phyloP scores from a whole-genome alignment of 2,113 vertebrate genomes.

The Cygnus buccinator region DNA sequence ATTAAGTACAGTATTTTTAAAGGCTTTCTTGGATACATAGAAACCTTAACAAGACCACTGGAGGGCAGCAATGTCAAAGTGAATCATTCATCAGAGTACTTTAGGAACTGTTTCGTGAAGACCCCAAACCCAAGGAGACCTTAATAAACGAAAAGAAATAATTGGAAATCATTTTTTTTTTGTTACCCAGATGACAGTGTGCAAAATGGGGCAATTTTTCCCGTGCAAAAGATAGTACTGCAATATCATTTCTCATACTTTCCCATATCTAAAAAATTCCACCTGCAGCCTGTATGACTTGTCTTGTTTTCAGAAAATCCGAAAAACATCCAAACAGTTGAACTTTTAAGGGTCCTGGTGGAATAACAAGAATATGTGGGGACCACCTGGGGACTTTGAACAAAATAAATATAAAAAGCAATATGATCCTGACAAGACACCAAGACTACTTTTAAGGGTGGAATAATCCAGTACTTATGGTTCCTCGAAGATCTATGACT shows the following conservation, averaged over 20 bases:
- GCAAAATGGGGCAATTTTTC: neutral
- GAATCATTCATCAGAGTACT: neutral
- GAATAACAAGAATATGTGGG: neutral
- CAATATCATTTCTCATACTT: neutral
- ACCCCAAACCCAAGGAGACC: fast-evolving
- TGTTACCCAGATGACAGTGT: neutral
- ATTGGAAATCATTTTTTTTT: neutral
- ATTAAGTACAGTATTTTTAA: neutral
- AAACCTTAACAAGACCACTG: neutral
- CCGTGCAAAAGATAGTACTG: neutral
- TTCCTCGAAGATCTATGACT: neutral
- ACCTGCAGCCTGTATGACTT: neutral
- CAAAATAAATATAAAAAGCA: neutral
- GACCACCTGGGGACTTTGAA: neutral
- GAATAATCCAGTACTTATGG: neutral
- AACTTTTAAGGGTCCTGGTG: neutral
- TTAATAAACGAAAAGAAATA: neutral
- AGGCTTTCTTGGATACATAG: neutral
- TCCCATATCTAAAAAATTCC: neutral
- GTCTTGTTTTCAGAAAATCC: neutral
- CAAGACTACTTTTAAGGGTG: neutral
- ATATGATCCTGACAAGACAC: neutral
- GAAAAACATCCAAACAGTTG: neutral
- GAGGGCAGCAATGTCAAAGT: slow-evolving; percentile 62
- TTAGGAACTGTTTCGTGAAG: fast-evolving